Base-by-base conservation (phyloP, 2,888 invertebrate species). In the Lithosia quadra region DNA sequence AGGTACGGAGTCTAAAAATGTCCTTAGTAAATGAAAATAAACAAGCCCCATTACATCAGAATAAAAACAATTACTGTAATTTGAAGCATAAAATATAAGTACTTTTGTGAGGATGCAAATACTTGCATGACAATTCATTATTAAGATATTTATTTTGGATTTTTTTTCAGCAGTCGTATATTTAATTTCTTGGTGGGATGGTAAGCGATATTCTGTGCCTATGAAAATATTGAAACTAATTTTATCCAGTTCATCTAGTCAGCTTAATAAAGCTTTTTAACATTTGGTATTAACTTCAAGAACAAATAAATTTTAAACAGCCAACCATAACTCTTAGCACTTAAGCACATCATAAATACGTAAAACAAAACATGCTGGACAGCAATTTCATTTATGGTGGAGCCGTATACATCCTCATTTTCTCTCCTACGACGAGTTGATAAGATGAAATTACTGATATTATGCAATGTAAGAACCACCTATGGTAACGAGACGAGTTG, bases 381-480 rank as follows among this genome's bases (percentile, higher is more conserved):
- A 73, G 79, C 85, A 83, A 90, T 89, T 86, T 86, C 76, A 81
- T 85, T 85, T 85, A 86, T 83, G 81, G 76, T 82, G 62, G 74
- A 77, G 69, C 71, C 76, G 78, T 73, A 80, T 77, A 82, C 85
- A 84, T 86, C 85, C 82, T 82, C 80, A 84, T 88, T 88, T 87
- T 87, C 85, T 86, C 84, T 78, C 83, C 84, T 84, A 71, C 82
- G 81, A 86, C 84, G 83, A 88, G 85, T 81, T 87, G 90, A 90
- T 91, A 88, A 88, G 84, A 83, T 78, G 76, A 87, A 90, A 91
- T 90, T 90, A 91, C 90, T 86, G 86, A 87, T 87, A 91, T 91
- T 91, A 90, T 84, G 85, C 83, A 75, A 84, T 78, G 78, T 84
- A 84, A 84, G 86, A 85, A 87, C 86, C 88, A 85, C 86, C 88